These are phyloP conservation scores for Nesospiza acunhae DNA, from an alignment of 2,113 vertebrate genomes.

Conservation along the genomic window DNA sequence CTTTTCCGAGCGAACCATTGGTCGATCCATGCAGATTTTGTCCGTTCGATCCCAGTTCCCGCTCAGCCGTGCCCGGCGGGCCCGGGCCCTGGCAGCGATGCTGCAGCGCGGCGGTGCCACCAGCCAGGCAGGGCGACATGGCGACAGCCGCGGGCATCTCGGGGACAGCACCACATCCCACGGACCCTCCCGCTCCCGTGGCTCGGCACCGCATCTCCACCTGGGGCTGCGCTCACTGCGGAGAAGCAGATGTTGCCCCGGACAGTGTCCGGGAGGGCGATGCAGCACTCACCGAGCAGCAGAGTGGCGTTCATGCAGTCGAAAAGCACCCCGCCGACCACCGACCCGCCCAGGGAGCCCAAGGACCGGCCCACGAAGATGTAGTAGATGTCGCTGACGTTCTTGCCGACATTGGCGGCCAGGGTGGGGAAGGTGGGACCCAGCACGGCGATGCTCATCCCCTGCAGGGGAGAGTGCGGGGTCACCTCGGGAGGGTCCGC, in stretches of 20 bases:
- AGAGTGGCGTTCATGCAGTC: slow-evolving; percentile 83
- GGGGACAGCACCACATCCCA: background rate
- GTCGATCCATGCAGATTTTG: accelerated
- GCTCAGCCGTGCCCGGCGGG: accelerated
- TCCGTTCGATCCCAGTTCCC: accelerated
- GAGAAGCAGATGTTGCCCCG: background rate
- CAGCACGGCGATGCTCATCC: slow-evolving; percentile 87
- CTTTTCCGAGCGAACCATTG: background rate
- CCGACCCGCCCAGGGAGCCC: slow-evolving; percentile 88
- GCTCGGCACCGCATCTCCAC: background rate
- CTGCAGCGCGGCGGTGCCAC: accelerated
- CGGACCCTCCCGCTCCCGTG: background rate
- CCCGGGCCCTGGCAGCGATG: accelerated
- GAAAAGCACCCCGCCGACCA: slow-evolving; percentile 86
- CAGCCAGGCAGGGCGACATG: accelerated
- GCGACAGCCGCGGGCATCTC: accelerated
- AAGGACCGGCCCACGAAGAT: slow-evolving; percentile 88
- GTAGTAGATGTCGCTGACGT: slow-evolving; percentile 89
- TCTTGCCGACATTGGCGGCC: slow-evolving; percentile 84
- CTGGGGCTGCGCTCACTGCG: background rate
- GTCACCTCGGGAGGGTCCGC: background rate
- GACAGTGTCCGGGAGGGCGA: too few species aligned
- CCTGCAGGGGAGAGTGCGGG: slow-evolving; percentile 68
- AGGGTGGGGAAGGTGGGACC: slow-evolving; percentile 91
- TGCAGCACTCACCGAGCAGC: slow-evolving; percentile 83